Conservation (phyloP, 2,797 vertebrate genomes). For the Acestrorhynchus altus region DNA sequence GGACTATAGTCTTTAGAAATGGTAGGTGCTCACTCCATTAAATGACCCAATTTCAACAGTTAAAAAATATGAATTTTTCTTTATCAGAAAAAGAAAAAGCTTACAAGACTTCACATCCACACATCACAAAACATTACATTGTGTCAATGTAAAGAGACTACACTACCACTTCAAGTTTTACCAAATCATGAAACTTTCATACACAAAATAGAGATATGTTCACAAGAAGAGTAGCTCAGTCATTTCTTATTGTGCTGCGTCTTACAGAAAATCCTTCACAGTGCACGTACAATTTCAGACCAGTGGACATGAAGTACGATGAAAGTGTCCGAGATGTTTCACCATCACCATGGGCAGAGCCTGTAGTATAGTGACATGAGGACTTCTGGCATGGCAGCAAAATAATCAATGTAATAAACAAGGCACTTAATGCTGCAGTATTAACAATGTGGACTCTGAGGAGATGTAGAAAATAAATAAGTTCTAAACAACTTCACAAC, state of each 20-base stretch:
- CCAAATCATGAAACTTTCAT: constrained; percentile 21
- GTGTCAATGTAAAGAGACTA: constrained; percentile 21
- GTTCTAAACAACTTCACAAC: constrained; percentile 17
- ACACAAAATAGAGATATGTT: constrained; percentile 19
- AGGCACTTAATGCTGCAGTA: constrained; percentile 56
- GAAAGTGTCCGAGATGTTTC: not conserved
- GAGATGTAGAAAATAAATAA: constrained; percentile 29
- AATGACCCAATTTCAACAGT: constrained; percentile 49
- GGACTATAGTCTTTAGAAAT: not conserved
- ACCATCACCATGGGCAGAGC: not conserved
- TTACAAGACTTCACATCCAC: constrained; percentile 32
- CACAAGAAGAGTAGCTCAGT: not conserved
- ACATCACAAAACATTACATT: constrained; percentile 42
- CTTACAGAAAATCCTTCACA: constrained; percentile 36
- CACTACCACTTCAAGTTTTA: constrained; percentile 30
- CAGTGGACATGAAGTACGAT: not conserved
- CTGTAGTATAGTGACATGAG: not conserved
- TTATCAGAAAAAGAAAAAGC: constrained; percentile 50
- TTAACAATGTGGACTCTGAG: constrained; percentile 16
- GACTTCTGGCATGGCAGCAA: constrained; percentile 20
- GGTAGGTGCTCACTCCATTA: not conserved
- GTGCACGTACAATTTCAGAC: constrained; percentile 29
- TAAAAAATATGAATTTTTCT: constrained; percentile 69
- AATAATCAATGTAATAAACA: constrained; percentile 43
- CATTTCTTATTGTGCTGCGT: constrained; percentile 32